A percentile compares a stretch with the other conserved stretches of the same genome.
Conservation (phyloP, 2,113 vertebrate species). For the Saiga tatarica region DNA sequence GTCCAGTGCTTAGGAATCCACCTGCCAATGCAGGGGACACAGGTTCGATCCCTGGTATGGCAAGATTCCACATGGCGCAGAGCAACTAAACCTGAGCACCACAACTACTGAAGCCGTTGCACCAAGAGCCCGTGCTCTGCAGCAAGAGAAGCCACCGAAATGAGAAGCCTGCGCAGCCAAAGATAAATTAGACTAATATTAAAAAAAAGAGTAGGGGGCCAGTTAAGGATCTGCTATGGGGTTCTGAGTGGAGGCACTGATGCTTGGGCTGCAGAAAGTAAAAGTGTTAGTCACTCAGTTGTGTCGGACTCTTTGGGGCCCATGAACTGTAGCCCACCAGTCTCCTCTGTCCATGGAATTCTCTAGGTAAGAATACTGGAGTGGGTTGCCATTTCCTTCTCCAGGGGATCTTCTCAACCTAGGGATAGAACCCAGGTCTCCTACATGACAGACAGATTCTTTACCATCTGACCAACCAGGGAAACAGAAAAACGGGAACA, state of each 20-base stretch:
- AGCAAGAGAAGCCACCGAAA: background rate
- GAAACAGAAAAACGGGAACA: background rate
- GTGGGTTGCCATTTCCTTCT: background rate
- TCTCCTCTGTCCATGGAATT: background rate
- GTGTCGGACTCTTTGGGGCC: background rate
- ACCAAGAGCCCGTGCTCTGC: background rate
- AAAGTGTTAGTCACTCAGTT: background rate
- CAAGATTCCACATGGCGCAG: background rate
- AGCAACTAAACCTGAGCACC: background rate
- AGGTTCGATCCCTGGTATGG: background rate
- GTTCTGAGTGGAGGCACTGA: too few relatives aligned
- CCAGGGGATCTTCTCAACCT: background rate
- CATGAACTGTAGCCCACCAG: background rate
- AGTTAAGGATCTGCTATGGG: rapidly evolving
- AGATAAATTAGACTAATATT: background rate
- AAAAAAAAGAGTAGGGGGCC: background rate
- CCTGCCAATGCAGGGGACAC: background rate
- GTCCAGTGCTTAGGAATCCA: background rate
- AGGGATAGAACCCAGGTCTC: background rate
- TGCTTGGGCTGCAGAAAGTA: background rate
- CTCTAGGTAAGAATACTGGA: background rate
- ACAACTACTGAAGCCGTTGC: background rate
- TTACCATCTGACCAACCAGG: background rate
- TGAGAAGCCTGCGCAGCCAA: background rate
- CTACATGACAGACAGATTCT: background rate